These are phyloP conservation scores for Aptenodytes patagonicus DNA, from an alignment of 2,113 vertebrate species.

Conservation along the genomic window DNA sequence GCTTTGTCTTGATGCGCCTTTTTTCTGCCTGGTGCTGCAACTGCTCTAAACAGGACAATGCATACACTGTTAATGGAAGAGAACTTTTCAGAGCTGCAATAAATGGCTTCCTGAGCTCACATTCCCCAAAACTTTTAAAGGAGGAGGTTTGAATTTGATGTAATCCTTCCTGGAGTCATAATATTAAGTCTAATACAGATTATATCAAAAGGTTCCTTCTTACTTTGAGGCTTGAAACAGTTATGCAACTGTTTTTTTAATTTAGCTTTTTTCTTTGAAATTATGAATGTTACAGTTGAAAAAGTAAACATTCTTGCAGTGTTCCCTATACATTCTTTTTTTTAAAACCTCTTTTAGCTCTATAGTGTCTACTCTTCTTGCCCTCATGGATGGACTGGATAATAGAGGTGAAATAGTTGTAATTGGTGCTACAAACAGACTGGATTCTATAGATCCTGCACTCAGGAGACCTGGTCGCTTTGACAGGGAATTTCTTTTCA, in stretches of 20 bases:
- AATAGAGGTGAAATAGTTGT: slow-evolving; percentile 98
- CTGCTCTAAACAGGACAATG: not conserved
- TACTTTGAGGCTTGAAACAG: not conserved
- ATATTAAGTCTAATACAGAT: not conserved
- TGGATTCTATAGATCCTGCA: slow-evolving; percentile 99
- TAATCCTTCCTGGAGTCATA: not conserved
- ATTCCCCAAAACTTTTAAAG: not conserved
- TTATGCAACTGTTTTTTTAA: not conserved
- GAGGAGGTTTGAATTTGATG: not conserved
- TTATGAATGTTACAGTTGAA: not conserved
- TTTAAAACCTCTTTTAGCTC: slow-evolving; percentile 77
- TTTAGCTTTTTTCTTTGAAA: not conserved
- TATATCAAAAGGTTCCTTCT: not conserved
- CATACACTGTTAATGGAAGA: not conserved
- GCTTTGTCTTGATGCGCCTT: not conserved
- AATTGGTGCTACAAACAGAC: slow-evolving; percentile 99
- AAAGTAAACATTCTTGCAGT: not conserved
- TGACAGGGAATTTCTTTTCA: slow-evolving; percentile 99
- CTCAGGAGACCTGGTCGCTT: slow-evolving; percentile 99
- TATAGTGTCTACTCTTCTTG: slow-evolving; percentile 97
- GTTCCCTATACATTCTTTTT: not conserved
- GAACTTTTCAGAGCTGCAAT: not conserved
- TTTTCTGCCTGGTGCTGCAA: not conserved
- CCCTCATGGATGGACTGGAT: slow-evolving; percentile 98
- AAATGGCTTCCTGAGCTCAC: not conserved